A percentile compares a stretch with the other conserved stretches of the same genome.
Evolutionary conservation across 2,113 vertebrate species (phyloP).

Genomic region (Rhipidura dahli): DNA sequence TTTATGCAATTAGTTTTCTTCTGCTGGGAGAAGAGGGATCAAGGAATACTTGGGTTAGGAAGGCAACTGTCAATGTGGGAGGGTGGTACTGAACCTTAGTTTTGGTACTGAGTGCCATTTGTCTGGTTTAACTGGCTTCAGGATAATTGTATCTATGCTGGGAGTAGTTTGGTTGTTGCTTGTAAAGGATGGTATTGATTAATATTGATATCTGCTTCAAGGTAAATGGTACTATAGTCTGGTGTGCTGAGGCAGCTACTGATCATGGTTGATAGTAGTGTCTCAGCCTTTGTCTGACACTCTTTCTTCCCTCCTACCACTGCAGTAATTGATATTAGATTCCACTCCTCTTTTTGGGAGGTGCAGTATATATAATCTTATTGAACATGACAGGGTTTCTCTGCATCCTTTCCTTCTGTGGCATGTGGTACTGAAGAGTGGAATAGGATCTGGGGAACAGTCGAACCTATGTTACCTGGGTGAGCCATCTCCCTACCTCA

Average conservation of each 20-base stretch:
- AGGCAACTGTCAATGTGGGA: rapidly evolving
- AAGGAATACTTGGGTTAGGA: background rate
- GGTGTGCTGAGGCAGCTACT: background rate
- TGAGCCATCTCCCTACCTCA: background rate
- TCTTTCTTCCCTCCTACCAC: background rate
- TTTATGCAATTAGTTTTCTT: background rate
- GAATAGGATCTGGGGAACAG: background rate
- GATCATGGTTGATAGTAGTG: background rate
- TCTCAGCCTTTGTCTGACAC: background rate
- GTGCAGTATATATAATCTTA: background rate
- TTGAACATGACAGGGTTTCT: background rate
- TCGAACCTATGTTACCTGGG: background rate
- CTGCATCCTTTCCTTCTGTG: background rate
- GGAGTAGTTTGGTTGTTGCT: background rate
- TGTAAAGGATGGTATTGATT: background rate
- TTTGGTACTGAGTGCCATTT: background rate
- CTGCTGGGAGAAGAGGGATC: background rate
- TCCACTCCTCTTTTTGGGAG: background rate
- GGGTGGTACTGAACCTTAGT: background rate
- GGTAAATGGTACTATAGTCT: background rate
- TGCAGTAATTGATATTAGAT: background rate
- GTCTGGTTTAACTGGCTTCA: background rate
- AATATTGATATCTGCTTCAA: background rate
- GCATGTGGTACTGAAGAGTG: background rate
- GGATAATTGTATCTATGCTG: background rate